Evolutionary conservation across 1,140 invertebrate species (phyloP).

Genomic region (Goniozus legneri): DNA sequence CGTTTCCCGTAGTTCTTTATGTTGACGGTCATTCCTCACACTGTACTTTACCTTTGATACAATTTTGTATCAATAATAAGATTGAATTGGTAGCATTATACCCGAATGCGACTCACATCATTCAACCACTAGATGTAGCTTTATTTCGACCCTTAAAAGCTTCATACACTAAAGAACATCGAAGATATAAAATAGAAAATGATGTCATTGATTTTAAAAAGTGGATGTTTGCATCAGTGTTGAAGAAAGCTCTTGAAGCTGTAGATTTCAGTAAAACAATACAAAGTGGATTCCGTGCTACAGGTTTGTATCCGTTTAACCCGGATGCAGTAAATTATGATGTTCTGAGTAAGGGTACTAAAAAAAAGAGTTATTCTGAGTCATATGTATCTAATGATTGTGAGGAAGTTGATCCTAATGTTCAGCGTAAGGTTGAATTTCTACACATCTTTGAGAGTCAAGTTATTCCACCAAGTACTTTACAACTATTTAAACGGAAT

Average conservation of each 20-base stretch:
- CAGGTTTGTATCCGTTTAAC: neutral
- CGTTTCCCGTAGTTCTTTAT: neutral
- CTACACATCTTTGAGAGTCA: too few relatives aligned
- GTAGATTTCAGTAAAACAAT: neutral
- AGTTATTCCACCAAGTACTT: too few relatives aligned
- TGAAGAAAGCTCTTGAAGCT: neutral
- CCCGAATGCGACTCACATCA: neutral
- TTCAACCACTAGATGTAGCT: neutral
- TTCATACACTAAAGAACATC: neutral
- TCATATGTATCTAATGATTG: too few relatives aligned
- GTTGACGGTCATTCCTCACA: neutral
- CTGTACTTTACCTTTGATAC: neutral
- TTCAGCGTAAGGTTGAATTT: too few relatives aligned
- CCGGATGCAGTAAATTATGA: neutral
- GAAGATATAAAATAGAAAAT: neutral
- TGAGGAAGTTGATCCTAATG: too few relatives aligned
- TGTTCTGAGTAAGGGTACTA: too few relatives aligned
- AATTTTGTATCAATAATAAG: neutral
- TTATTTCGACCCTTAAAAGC: neutral
- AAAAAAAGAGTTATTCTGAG: too few relatives aligned
- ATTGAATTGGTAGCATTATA: neutral
- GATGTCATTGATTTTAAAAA: neutral
- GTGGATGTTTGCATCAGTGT: neutral
- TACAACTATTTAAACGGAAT: too few relatives aligned
- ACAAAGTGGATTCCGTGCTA: neutral